phyloP scores from a whole-genome alignment of 2,888 invertebrate genomes.

The Tiphia femorata region DNA sequence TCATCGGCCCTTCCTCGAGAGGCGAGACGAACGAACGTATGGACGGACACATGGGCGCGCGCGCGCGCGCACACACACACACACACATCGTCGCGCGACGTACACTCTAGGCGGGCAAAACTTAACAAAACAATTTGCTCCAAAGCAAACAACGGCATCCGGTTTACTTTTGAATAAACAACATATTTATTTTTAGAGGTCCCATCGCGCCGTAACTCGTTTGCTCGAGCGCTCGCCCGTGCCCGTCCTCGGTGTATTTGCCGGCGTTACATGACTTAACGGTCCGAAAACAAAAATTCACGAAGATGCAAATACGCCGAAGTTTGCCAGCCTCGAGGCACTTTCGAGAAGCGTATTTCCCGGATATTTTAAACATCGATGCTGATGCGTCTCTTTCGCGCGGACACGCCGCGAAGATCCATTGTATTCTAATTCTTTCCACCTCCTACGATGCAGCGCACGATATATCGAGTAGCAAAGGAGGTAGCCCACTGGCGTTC shows the following conservation, averaged over 20 bases:
- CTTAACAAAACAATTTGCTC: constrained; percentile 70
- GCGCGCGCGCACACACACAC: constrained; percentile 18
- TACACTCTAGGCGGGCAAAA: constrained; percentile 54
- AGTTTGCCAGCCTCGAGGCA: not conserved
- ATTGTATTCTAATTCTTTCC: not conserved
- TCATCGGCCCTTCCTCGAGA: constrained; percentile 5
- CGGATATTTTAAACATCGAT: too few relatives aligned
- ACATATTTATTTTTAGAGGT: constrained; percentile 69
- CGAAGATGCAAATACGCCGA: constrained; percentile 22
- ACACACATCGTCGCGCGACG: constrained; percentile 5
- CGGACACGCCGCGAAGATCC: too few relatives aligned
- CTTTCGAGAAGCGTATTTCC: not conserved
- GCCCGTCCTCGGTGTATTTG: constrained; percentile 44
- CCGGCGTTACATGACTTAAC: constrained; percentile 43
- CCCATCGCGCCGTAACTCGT: constrained; percentile 54
- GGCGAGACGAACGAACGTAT: constrained; percentile 1
- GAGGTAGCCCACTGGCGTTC: too few relatives aligned
- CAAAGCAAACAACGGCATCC: constrained; percentile 69
- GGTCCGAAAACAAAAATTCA: constrained; percentile 39
- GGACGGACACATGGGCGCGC: too few relatives aligned
- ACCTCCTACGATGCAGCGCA: not conserved
- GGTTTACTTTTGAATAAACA: constrained; percentile 70
- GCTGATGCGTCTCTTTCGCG: too few relatives aligned
- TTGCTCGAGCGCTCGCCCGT: constrained; percentile 37
- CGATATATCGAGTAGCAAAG: not conserved